Conservation (phyloP, 2,113 vertebrate genomes). For the Hiodon tergisus region DNA sequence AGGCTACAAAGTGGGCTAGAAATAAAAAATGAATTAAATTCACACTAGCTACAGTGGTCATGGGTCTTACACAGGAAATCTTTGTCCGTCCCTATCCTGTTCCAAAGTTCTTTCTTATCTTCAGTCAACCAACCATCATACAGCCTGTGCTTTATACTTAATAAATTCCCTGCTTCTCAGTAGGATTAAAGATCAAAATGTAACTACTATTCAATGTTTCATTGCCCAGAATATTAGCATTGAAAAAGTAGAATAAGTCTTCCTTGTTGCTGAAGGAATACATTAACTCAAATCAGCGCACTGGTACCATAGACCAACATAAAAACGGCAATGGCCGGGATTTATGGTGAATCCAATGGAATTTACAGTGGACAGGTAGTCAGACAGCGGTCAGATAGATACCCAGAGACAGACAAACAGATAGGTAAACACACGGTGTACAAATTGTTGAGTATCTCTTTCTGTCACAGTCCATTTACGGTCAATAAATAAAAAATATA, state of each 20-base stretch:
- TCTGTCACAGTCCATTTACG: conserved; percentile 12
- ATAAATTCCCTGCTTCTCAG: neutral
- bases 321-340: no score
- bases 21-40: neutral
- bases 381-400: neutral
- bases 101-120: neutral
- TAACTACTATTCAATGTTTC: no score
- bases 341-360: no score
- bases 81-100: neutral
- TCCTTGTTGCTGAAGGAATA: neutral
- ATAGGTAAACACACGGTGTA: neutral
- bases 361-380: neutral
- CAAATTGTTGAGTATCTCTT: neutral
- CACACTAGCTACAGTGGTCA: neutral
- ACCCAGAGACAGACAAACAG: neutral
- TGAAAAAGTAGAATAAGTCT: no score
- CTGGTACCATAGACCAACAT: neutral
- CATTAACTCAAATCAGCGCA: neutral
- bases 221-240: no score
- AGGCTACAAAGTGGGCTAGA: neutral
- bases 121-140: neutral
- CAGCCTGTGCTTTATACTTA: neutral
- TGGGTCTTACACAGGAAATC: neutral
- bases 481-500: neutral
- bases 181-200: neutral